phyloP scores from a whole-genome alignment of 2,888 invertebrate species.

The Antheraea yamamai region DNA sequence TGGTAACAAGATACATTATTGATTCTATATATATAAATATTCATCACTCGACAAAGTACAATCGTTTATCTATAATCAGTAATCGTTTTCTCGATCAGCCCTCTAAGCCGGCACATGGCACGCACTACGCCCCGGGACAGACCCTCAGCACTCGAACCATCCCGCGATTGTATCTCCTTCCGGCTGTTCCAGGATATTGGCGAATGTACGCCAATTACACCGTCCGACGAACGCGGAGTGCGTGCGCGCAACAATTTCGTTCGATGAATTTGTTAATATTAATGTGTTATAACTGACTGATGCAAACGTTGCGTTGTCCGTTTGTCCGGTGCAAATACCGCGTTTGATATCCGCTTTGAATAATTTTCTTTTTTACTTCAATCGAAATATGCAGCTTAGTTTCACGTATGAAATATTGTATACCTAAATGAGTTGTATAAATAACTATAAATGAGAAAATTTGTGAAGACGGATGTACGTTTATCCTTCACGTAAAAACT shows the following conservation, averaged over 20 bases:
- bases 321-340: not conserved
- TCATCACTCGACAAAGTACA: not conserved
- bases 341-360: not conserved
- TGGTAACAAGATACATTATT: not conserved
- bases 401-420: no score
- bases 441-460: no score
- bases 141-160: not conserved
- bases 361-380: not conserved
- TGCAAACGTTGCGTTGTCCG: not conserved
- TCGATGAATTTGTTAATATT: conserved; percentile 9
- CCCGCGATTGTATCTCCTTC: conserved; percentile 22
- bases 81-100: conserved; percentile 14
- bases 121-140: conserved; percentile 7
- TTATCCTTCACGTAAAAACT: no score
- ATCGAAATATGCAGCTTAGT: no score
- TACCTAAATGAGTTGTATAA: no score
- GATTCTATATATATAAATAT: not conserved
- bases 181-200: conserved; percentile 19
- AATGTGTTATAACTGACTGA: conserved; percentile 1
- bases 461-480: no score
- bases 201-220: conserved; percentile 13
- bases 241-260: conserved; percentile 5
- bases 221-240: conserved; percentile 7
- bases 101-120: not conserved
- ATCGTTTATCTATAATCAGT: not conserved